Evolutionary conservation across 2,797 vertebrate genomes (phyloP).

Genomic region (Capromys pilorides): DNA sequence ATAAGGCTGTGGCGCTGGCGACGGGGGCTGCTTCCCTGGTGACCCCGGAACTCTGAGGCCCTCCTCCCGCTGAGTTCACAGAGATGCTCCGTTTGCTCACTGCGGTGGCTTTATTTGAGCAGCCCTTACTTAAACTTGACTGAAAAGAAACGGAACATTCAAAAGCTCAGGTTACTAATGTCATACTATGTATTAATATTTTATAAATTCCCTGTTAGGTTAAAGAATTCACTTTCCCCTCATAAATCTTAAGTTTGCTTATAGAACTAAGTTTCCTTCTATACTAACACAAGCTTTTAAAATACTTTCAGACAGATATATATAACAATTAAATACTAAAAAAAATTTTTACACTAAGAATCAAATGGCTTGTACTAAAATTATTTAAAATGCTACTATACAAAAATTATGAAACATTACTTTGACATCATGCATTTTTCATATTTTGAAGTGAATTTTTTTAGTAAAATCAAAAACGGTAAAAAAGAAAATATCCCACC

Average conservation of each 20-base stretch:
- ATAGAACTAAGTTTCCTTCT: slow-evolving; percentile 25
- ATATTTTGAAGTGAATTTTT: slow-evolving; percentile 48
- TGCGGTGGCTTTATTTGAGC: slow-evolving; percentile 83
- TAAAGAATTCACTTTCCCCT: slow-evolving; percentile 36
- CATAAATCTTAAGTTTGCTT: slow-evolving; percentile 49
- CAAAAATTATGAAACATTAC: slow-evolving; percentile 46
- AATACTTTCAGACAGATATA: slow-evolving; percentile 26
- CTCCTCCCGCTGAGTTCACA: slow-evolving; percentile 71
- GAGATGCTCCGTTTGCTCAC: slow-evolving; percentile 80
- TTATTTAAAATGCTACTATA: slow-evolving; percentile 41
- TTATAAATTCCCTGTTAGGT: slow-evolving; percentile 41
- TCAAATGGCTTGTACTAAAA: slow-evolving; percentile 56
- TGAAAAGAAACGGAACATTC: slow-evolving; percentile 80
- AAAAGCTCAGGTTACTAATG: slow-evolving; percentile 71
- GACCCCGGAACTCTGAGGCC: slow-evolving; percentile 75
- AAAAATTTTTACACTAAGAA: slow-evolving; percentile 36
- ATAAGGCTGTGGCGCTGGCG: slow-evolving; percentile 65
- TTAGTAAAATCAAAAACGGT: slow-evolving; percentile 39
- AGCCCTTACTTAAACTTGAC: slow-evolving; percentile 83
- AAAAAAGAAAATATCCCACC: slow-evolving; percentile 80
- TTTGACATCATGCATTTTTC: slow-evolving; percentile 30
- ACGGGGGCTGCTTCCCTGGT: slow-evolving; percentile 75
- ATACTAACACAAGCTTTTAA: slow-evolving; percentile 30
- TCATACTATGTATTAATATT: slow-evolving; percentile 67
- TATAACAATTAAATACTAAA: slow-evolving; percentile 1